Conservation (phyloP, 2,113 vertebrate species). For the Phylloscopus trochiloides region DNA sequence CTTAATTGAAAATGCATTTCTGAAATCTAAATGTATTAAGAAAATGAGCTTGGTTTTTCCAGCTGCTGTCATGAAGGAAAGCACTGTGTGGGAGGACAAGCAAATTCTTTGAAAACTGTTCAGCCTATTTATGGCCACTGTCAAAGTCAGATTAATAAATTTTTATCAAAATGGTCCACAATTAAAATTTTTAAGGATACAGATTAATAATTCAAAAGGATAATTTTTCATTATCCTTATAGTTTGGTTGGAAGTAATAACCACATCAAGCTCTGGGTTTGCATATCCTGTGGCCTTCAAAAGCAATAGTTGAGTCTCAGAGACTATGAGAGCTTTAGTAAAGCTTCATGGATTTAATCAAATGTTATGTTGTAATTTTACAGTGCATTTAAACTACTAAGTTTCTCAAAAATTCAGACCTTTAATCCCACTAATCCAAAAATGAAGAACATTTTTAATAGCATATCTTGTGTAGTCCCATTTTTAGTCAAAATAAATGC, state of each 20-base stretch:
- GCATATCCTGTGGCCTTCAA: neutral
- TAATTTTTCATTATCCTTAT: neutral
- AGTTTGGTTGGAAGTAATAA: neutral
- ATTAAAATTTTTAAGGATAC: neutral
- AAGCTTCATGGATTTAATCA: slow-evolving; percentile 11
- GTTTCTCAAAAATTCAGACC: neutral
- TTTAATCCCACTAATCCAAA: slow-evolving; percentile 25
- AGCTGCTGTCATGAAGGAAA: slow-evolving; percentile 29
- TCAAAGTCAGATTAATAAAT: slow-evolving; percentile 34
- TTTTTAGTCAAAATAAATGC: neutral
- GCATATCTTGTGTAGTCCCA: neutral
- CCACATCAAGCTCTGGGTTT: neutral
- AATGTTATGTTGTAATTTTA: slow-evolving; percentile 3
- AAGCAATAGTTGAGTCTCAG: neutral
- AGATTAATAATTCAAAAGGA: neutral
- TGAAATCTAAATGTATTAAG: slow-evolving; percentile 12
- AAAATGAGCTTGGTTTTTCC: slow-evolving; percentile 23
- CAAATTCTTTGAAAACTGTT: slow-evolving; percentile 34
- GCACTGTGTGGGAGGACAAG: slow-evolving; percentile 56
- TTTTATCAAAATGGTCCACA: neutral
- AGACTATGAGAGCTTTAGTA: neutral
- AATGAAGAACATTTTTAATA: neutral
- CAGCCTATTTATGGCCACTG: slow-evolving; percentile 40
- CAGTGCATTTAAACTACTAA: neutral
- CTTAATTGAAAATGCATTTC: slow-evolving; percentile 17